phyloP scores from a whole-genome alignment of 2,797 vertebrate species.

The Prunella strophiata region DNA sequence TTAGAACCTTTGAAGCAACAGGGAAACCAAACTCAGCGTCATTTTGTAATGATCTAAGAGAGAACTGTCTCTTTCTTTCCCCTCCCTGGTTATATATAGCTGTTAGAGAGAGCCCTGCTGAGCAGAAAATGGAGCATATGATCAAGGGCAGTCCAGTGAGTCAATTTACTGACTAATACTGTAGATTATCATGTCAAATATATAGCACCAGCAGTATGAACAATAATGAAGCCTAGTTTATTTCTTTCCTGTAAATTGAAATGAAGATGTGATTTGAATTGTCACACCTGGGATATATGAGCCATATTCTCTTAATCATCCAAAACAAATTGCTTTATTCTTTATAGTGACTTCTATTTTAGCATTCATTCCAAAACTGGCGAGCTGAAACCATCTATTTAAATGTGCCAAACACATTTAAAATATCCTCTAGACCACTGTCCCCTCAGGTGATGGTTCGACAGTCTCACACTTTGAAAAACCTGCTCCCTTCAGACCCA shows the following conservation, averaged over 20 bases:
- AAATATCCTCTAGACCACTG: not conserved
- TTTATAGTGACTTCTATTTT: constrained; percentile 20
- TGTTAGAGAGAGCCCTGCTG: constrained; percentile 36
- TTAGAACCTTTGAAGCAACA: constrained; percentile 49
- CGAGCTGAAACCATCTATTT: constrained; percentile 27
- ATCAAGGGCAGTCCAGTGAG: constrained; percentile 64
- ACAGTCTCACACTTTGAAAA: not conserved
- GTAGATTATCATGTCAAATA: constrained; percentile 62
- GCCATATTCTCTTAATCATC: constrained; percentile 32
- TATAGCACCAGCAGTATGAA: constrained; percentile 2
- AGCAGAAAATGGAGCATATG: constrained; percentile 54
- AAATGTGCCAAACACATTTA: not conserved
- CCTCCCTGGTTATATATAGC: constrained; percentile 47
- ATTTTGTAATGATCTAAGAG: constrained; percentile 43
- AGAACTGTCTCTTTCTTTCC: not conserved
- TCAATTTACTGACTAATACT: constrained; percentile 67
- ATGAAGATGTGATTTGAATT: constrained; percentile 36
- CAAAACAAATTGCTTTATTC: constrained; percentile 40
- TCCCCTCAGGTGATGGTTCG: not conserved
- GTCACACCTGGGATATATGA: not conserved
- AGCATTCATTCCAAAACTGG: not conserved
- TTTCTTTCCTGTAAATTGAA: constrained; percentile 50
- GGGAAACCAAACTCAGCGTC: not conserved
- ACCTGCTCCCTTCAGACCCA: not conserved
- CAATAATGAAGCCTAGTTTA: constrained; percentile 38